phyloP scores from a whole-genome alignment of 1,140 invertebrate genomes.

The Venustaconcha ellipsiformis region DNA sequence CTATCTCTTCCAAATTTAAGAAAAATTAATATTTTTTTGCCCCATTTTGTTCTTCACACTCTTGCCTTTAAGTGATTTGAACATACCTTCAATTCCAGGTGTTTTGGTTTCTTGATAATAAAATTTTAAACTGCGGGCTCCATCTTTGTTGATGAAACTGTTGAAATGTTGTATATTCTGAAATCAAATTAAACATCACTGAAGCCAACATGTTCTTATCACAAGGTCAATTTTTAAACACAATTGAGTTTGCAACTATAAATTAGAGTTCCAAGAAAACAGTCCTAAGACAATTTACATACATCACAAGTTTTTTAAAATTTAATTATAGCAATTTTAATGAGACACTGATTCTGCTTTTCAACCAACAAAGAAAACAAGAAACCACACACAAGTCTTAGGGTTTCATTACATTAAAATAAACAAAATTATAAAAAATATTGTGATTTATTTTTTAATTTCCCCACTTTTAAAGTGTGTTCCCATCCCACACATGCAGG shows the following conservation, averaged over 20 bases:
- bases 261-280: background rate
- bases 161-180: slow-evolving; percentile 40
- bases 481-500: too few species aligned
- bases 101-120: slow-evolving; percentile 48
- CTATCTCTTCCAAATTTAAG: background rate
- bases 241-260: background rate
- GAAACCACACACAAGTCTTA: too few species aligned
- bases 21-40: background rate
- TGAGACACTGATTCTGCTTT: background rate
- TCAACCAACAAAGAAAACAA: background rate
- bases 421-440: too few species aligned
- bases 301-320: background rate
- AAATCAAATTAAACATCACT: slow-evolving; percentile 16
- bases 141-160: slow-evolving; percentile 45
- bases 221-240: background rate
- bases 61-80: slow-evolving; percentile 6
- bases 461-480: too few species aligned
- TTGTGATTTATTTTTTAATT: too few species aligned
- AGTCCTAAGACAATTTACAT: background rate
- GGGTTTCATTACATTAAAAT: too few species aligned
- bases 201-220: background rate
- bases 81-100: slow-evolving; percentile 42
- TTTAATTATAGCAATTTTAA: background rate
- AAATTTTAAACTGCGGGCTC: slow-evolving; percentile 44
- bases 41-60: background rate